Evolutionary conservation across 2,113 vertebrate species (phyloP).

Genomic region (Phodopus roborovskii): DNA sequence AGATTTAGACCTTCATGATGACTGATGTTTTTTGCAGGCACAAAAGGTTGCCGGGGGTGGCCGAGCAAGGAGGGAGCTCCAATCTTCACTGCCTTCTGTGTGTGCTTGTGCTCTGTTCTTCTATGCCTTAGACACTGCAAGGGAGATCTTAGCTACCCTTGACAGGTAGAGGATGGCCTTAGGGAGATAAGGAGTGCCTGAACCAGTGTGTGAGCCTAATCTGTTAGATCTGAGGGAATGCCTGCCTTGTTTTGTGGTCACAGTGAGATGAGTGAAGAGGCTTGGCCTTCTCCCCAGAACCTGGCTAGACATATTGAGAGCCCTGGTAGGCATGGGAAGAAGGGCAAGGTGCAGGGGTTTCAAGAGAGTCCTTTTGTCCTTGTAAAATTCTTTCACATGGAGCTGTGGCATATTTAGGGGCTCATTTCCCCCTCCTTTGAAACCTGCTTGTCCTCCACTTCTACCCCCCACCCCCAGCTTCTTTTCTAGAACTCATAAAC

Average conservation of each 20-base stretch:
- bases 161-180: neutral
- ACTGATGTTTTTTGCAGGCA: neutral
- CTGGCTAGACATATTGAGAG: neutral
- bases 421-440: neutral
- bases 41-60: neutral
- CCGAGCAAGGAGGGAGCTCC: neutral
- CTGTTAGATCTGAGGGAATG: neutral
- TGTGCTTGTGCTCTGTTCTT: neutral
- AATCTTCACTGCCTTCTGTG: neutral
- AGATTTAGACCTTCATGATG: neutral
- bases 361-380: neutral
- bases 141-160: neutral
- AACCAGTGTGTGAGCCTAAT: neutral
- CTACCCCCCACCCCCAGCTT: neutral
- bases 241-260: neutral
- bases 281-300: neutral
- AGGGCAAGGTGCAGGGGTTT: neutral
- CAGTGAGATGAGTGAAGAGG: neutral
- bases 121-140: neutral
- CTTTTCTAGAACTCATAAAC: slow-evolving; percentile 44
- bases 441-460: neutral
- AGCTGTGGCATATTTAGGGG: neutral
- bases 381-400: neutral
- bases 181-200: neutral
- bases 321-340: neutral